These are phyloP conservation scores for Ephestia elutella DNA, from an alignment of 1,140 invertebrate species.

Conservation along the genomic window DNA sequence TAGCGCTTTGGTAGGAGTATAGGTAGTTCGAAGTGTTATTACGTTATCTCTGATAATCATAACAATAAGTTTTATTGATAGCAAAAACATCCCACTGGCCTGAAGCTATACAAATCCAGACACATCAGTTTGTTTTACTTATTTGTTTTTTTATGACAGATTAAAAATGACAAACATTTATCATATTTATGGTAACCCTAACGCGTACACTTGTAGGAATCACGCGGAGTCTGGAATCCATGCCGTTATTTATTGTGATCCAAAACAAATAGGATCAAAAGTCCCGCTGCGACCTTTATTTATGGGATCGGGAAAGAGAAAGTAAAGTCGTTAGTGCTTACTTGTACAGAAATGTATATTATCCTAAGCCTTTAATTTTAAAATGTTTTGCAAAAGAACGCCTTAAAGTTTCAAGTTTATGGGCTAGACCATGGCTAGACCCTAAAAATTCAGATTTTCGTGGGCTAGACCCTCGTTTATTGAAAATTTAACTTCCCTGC, in stretches of 20 bases:
- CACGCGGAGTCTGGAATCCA: constrained; percentile 33
- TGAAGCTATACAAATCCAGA: background rate
- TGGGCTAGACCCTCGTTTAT: too few species aligned
- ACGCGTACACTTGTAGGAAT: constrained; percentile 27
- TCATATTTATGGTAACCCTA: constrained; percentile 44
- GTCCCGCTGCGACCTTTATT: constrained; percentile 33
- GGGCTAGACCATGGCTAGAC: too few species aligned
- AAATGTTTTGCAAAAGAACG: too few species aligned
- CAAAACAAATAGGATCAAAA: constrained; percentile 48
- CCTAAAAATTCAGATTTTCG: too few species aligned
- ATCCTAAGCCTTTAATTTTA: too few species aligned
- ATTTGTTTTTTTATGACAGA: constrained; percentile 16
- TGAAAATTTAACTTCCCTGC: too few species aligned
- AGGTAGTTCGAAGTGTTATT: too few species aligned
- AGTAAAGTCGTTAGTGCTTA: constrained; percentile 6
- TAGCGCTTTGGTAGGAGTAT: too few species aligned
- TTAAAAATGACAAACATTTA: constrained; percentile 28
- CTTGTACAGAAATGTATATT: background rate
- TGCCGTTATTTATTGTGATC: constrained; percentile 39
- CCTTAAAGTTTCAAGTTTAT: too few species aligned
- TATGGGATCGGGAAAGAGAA: constrained; percentile 20
- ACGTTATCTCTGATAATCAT: too few species aligned
- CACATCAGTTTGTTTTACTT: background rate
- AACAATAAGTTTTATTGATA: too few species aligned
- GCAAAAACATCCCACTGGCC: too few species aligned